Evolutionary conservation across 2,888 invertebrate species (phyloP), one percentile per base, ranked within the genome.

Genomic region (Lycocerus yunnanus): DNA sequence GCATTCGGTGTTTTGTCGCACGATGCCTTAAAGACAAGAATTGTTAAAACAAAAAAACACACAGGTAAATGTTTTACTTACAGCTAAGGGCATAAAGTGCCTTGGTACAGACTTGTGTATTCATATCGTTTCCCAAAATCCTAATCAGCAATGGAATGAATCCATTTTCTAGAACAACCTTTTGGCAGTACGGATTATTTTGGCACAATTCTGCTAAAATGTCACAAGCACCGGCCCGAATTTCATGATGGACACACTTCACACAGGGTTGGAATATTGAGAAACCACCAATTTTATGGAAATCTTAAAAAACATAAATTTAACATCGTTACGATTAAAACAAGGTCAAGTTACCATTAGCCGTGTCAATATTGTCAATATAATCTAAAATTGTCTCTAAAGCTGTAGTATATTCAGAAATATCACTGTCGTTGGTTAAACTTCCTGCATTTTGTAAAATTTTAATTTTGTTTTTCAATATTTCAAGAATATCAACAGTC

Each of bases 161-260:
- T 0, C 91, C 91, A 66, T 89, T 88, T 75, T 93, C 91, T 5
- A 94, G 80, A n/a, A 93, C 91, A 60, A 89, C 88, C 20, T 90
- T 86, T 85, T 97, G 97, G 81, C 95, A 95, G 84, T 90, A 93
- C 0, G 93, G 91, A 87, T 97, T 97, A 87, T 97, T 96, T 87
- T 97, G 97, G 43, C 93, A 92, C 73, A 96, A 85, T 81, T 93
- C 93, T 0, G 93, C 96, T 2, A 97, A 88, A 13, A 96, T 86
- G 21, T 92, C 90, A 11, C 93, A 92, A 2, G 93, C 90, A 58
- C 88, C 87, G 75, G 91, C 89, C 43, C 94, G 89, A 0, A 97
- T 88, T 15, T 90, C 88, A 0, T 89, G 85, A 79, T 93, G 90
- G 5, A 88, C 86, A 20, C 92, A 91, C 76, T 90, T 89, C 21